Percentiles rank a stretch among this genome's conserved stretches.
These are phyloP conservation scores for Astropecten irregularis DNA, from an alignment of 53 echinoderm and acorn worm species.

Conservation along the genomic window DNA sequence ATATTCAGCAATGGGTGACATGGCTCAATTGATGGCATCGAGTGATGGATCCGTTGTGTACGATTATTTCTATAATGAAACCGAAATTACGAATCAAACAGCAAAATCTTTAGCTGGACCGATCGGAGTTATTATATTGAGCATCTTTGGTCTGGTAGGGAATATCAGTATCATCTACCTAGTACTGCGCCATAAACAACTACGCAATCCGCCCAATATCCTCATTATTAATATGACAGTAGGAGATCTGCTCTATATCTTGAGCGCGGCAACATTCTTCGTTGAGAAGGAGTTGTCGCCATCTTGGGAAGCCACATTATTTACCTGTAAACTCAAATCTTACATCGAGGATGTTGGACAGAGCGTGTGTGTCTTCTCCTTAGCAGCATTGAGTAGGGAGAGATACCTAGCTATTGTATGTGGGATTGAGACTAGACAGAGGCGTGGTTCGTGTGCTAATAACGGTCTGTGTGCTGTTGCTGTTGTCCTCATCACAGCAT, in stretches of 20 bases:
- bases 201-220: constrained; percentile 85
- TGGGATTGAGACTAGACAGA: constrained; percentile 65
- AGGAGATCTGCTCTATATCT: constrained; percentile 81
- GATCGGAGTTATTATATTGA: constrained; percentile 2
- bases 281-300: constrained; percentile 65
- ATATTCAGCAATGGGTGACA: no score
- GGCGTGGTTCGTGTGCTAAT: constrained; percentile 45
- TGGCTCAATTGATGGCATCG: no score
- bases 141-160: constrained; percentile 49
- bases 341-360: constrained; percentile 75
- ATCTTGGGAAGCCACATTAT: constrained; percentile 30
- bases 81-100: no score
- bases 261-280: constrained; percentile 64
- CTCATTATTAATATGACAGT: constrained; percentile 82
- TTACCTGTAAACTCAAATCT: constrained; percentile 65
- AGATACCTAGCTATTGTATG: constrained; percentile 84
- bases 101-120: constrained; percentile 26
- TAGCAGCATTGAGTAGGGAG: constrained; percentile 85
- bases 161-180: constrained; percentile 45
- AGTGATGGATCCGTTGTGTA: no score
- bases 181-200: constrained; percentile 59
- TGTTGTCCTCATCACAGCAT: not conserved
- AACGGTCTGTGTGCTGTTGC: constrained; percentile 48
- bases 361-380: constrained; percentile 77
- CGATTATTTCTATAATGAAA: no score